Percentiles rank a stretch among this genome's conserved stretches.
phyloP scores from a whole-genome alignment of 2,113 vertebrate species.

The Aegithalos caudatus region DNA sequence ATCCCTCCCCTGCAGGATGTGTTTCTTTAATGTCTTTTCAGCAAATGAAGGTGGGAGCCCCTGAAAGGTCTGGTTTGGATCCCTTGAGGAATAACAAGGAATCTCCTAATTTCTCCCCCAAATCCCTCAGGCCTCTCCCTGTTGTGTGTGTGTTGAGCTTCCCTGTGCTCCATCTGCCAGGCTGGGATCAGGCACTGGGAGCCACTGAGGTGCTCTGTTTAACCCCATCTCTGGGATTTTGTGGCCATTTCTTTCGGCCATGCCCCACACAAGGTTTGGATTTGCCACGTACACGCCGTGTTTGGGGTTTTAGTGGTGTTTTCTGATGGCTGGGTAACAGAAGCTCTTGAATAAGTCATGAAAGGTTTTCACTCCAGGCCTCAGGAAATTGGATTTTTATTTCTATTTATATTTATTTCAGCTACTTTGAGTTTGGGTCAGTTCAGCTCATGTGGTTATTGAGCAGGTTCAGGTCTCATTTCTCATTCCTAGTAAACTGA shows the following conservation, averaged over 20 bases:
- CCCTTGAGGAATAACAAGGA: not conserved
- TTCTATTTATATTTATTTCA: not conserved
- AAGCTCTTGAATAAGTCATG: not conserved
- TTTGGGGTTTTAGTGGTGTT: not conserved
- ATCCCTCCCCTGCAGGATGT: conserved; percentile 1
- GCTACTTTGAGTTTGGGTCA: not conserved
- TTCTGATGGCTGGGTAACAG: not conserved
- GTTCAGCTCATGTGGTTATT: not conserved
- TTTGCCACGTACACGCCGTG: rapidly evolving
- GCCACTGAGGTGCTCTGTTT: not conserved
- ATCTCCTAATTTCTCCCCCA: not conserved
- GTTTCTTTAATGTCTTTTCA: not conserved
- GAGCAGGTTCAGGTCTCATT: not conserved
- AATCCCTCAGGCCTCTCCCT: not conserved
- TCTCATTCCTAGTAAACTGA: not conserved
- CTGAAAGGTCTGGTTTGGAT: not conserved
- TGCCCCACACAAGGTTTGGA: not conserved
- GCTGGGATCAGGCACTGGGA: rapidly evolving
- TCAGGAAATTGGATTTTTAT: not conserved
- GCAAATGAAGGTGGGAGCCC: not conserved
- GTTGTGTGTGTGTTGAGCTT: not conserved
- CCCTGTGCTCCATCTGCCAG: not conserved
- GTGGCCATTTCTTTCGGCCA: rapidly evolving
- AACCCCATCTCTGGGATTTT: rapidly evolving
- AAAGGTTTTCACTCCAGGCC: not conserved